Evolutionary conservation across 2,888 invertebrate species (phyloP).

Genomic region (Phortica okadai): DNA sequence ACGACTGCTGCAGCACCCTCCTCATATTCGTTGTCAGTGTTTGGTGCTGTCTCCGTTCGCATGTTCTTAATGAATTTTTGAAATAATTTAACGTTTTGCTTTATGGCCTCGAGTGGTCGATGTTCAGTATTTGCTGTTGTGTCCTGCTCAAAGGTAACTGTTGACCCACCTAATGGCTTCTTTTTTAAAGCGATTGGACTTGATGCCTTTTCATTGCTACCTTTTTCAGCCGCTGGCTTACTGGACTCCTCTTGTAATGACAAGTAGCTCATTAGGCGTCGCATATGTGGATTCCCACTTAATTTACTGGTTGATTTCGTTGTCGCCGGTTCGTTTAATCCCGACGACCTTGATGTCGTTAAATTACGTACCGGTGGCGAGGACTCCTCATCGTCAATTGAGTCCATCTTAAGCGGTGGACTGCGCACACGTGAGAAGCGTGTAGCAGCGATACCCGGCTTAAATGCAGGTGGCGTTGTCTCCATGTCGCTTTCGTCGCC

Average conservation of each 20-base stretch:
- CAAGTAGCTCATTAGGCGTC: constrained; percentile 35
- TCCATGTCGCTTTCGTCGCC: constrained; percentile 71
- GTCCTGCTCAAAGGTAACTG: constrained; percentile 2
- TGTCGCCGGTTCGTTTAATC: not conserved
- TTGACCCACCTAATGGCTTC: no score
- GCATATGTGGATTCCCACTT: constrained; percentile 45
- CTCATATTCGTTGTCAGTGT: constrained; percentile 41
- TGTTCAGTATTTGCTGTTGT: constrained; percentile 42
- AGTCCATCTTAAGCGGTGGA: constrained; percentile 52
- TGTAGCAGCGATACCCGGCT: constrained; percentile 63
- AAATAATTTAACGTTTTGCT: constrained; percentile 67
- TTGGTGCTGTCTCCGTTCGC: constrained; percentile 30
- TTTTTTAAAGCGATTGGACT: not conserved
- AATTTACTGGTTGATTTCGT: constrained; percentile 1
- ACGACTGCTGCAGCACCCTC: constrained; percentile 14
- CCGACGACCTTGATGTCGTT: not conserved
- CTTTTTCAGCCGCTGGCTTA: not conserved
- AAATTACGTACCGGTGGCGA: constrained; percentile 14
- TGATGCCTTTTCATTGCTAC: constrained; percentile 7
- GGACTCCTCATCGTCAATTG: constrained; percentile 38
- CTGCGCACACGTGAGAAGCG: constrained; percentile 62
- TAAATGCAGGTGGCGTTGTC: constrained; percentile 53
- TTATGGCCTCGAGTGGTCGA: constrained; percentile 52
- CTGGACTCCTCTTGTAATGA: constrained; percentile 35
- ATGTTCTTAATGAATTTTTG: constrained; percentile 64